A percentile compares a stretch with the other conserved stretches of the same genome.
phyloP scores from a whole-genome alignment of 2,888 invertebrate species.

The Quadriops clusia region DNA sequence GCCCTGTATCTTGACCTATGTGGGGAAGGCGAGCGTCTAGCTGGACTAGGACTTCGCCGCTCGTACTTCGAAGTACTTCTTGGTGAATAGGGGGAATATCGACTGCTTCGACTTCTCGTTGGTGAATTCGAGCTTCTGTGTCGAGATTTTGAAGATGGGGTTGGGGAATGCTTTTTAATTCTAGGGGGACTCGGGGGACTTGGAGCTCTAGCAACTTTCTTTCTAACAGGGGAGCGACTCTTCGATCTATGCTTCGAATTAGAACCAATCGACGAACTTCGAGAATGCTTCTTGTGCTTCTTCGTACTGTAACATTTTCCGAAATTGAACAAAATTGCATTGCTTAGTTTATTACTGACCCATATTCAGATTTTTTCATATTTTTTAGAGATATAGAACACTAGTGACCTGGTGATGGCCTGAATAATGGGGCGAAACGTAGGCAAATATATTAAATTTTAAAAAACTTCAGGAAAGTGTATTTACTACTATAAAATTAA shows the following conservation, averaged over 20 bases:
- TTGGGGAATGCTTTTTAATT: conserved; percentile 33
- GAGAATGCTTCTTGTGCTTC: conserved; percentile 36
- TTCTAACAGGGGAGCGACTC: conserved; percentile 34
- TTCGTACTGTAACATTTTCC: conserved; percentile 34
- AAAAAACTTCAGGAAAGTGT: too few species aligned
- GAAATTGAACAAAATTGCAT: conserved; percentile 12
- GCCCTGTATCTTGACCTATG: conserved; percentile 27
- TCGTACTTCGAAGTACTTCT: conserved; percentile 27
- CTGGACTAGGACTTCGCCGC: conserved; percentile 31
- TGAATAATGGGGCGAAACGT: too few species aligned
- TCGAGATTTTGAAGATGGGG: conserved; percentile 24
- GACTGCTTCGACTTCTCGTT: conserved; percentile 21
- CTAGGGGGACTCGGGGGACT: conserved; percentile 35
- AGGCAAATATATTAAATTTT: too few species aligned
- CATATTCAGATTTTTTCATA: conserved; percentile 8
- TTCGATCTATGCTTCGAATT: conserved; percentile 35
- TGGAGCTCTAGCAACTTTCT: conserved; percentile 28
- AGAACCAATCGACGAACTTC: conserved; percentile 35
- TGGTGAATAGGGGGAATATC: conserved; percentile 29
- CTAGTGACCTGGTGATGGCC: too few species aligned
- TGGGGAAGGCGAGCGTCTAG: conserved; percentile 24
- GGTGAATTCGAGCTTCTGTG: conserved; percentile 31
- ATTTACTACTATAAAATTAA: too few species aligned
- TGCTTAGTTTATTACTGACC: conserved; percentile 2
- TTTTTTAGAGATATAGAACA: too few species aligned